Conservation (phyloP, 2,888 invertebrate species). For the Drosophila percnosoma region DNA sequence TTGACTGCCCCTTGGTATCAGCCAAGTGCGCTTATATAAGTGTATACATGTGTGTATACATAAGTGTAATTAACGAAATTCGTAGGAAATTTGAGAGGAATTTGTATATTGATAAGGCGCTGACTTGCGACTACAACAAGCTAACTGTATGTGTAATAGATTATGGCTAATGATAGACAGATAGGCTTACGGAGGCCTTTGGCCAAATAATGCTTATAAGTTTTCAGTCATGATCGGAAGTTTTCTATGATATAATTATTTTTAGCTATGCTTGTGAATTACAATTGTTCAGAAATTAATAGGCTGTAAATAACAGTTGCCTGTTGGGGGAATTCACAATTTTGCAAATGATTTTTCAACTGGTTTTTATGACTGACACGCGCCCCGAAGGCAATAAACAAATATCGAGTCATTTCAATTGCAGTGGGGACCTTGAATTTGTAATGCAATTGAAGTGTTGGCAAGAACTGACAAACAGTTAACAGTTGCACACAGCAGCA, state of each 20-base stretch:
- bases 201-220: neutral
- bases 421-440: constrained; percentile 59
- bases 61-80: constrained; percentile 21
- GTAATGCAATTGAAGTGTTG: constrained; percentile 47
- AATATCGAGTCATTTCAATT: constrained; percentile 23
- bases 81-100: constrained; percentile 7
- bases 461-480: constrained; percentile 59
- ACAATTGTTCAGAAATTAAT: constrained; percentile 11
- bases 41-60: neutral
- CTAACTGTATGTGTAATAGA: constrained; percentile 17
- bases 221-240: neutral
- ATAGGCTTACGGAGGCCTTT: neutral
- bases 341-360: constrained; percentile 9
- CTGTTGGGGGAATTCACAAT: constrained; percentile 7
- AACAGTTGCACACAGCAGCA: constrained; percentile 40
- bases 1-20: neutral
- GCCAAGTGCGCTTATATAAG: neutral
- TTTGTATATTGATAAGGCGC: constrained; percentile 46
- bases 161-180: constrained; percentile 4
- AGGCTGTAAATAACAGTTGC: constrained; percentile 27
- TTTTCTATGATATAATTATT: neutral
- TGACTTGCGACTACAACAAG: constrained; percentile 29
- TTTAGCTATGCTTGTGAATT: constrained; percentile 2
- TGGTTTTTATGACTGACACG: constrained; percentile 43
- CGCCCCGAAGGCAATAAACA: constrained; percentile 37